Evolutionary conservation across 35 echinoderm and acorn worm genomes (phyloP).

Genomic region (Eucidaris tribuloides): DNA sequence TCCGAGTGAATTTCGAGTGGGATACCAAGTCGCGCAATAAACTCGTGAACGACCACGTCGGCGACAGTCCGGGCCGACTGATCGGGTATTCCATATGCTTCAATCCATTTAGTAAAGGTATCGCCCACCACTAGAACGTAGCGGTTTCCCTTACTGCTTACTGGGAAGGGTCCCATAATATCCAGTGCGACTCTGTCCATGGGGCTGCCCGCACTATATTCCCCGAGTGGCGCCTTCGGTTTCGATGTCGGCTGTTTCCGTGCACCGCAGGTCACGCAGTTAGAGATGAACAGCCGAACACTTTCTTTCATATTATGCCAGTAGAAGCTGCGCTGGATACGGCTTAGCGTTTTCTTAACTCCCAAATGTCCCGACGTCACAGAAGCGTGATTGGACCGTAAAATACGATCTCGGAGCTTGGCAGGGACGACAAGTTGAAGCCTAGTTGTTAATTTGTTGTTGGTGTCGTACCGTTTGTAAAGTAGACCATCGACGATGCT

Average conservation of each 20-base stretch:
- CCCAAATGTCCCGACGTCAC: neutral
- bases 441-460: too few species aligned
- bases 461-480: too few species aligned
- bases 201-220: conserved; percentile 41
- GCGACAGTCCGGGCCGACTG: neutral
- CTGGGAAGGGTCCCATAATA: conserved; percentile 45
- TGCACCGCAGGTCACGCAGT: conserved; percentile 29
- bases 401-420: neutral
- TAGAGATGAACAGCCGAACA: neutral
- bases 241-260: conserved; percentile 22
- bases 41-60: neutral
- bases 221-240: conserved; percentile 4
- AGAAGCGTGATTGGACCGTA: neutral
- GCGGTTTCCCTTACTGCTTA: conserved; percentile 19
- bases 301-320: conserved; percentile 40
- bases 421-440: too few species aligned
- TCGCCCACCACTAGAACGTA: conserved; percentile 44
- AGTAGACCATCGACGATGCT: too few species aligned
- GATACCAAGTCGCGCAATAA: conserved; percentile 24
- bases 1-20: conserved; percentile 23
- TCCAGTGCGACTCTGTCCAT: conserved; percentile 48
- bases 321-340: conserved; percentile 7
- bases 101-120: conserved; percentile 59
- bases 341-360: neutral
- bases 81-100: conserved; percentile 5